These are phyloP conservation scores for Scaptomyza flava DNA, from an alignment of 2,888 invertebrate genomes.

Conservation along the genomic window DNA sequence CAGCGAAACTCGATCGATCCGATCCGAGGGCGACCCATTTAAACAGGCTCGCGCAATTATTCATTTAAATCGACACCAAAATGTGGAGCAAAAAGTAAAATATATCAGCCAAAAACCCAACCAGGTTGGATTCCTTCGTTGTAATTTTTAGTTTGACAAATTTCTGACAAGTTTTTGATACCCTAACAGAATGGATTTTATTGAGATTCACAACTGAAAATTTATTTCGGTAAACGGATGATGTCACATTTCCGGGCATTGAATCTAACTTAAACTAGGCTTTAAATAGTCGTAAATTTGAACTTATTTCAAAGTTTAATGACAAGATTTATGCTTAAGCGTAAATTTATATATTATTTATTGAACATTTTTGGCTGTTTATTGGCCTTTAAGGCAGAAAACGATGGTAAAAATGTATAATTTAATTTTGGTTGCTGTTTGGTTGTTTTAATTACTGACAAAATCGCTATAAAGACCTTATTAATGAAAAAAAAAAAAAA, in stretches of 20 bases:
- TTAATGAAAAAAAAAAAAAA: no score
- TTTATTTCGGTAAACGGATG: not conserved
- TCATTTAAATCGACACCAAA: conserved; percentile 68
- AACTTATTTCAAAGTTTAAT: not conserved
- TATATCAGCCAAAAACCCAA: conserved; percentile 9
- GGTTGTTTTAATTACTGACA: no score
- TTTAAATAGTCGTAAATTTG: conserved; percentile 6
- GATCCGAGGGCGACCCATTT: conserved; percentile 61
- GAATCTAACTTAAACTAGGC: not conserved
- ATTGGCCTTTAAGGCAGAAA: not conserved
- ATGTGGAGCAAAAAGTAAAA: conserved; percentile 8
- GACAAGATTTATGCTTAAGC: not conserved
- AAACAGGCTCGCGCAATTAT: conserved; percentile 60
- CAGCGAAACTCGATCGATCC: conserved; percentile 38
- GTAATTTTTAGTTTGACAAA: conserved; percentile 1
- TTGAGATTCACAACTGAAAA: not conserved
- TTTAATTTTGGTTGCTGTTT: not conserved
- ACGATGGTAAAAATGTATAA: no score
- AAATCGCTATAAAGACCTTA: no score
- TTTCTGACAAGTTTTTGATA: not conserved
- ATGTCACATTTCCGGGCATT: conserved; percentile 15
- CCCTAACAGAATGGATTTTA: not conserved
- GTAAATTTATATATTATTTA: not conserved
- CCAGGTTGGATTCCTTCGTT: conserved; percentile 29
- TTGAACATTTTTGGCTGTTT: not conserved